A percentile compares a stretch with the other conserved stretches of the same genome.
Conservation (phyloP, 2,113 vertebrate species). For the Alouatta palliata region DNA sequence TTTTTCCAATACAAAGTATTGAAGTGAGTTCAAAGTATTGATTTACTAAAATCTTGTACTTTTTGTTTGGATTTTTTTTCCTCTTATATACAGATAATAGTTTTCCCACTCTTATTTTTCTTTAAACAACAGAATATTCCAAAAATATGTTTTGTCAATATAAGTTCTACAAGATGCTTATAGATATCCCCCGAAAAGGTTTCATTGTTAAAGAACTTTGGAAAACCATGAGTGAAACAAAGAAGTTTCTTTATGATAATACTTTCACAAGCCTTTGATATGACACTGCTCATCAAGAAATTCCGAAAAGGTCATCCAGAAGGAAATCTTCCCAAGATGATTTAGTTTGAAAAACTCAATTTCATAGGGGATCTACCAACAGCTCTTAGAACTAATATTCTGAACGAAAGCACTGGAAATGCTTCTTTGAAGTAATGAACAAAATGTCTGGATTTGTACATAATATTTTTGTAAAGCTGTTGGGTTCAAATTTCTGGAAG, state of each 20-base stretch:
- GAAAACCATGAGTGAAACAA: neutral
- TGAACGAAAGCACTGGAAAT: neutral
- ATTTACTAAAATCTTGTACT: neutral
- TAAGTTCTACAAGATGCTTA: neutral
- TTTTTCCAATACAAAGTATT: neutral
- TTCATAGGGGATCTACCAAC: neutral
- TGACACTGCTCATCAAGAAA: neutral
- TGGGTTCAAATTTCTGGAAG: neutral
- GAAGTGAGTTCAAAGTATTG: neutral
- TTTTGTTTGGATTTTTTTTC: neutral
- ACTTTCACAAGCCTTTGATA: neutral
- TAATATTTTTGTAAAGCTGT: neutral
- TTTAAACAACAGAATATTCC: neutral
- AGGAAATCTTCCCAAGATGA: neutral
- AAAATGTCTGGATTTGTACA: neutral
- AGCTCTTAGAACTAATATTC: neutral
- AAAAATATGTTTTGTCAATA: neutral
- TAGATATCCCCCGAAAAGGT: neutral
- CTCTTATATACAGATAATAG: neutral
- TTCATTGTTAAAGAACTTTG: constrained; percentile 18
- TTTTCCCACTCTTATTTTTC: neutral
- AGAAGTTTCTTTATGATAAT: neutral
- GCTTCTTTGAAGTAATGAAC: neutral
- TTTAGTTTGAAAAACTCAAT: neutral
- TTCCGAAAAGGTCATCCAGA: neutral